Conservation (phyloP, 2,888 invertebrate genomes). For the Oligia strigilis region DNA sequence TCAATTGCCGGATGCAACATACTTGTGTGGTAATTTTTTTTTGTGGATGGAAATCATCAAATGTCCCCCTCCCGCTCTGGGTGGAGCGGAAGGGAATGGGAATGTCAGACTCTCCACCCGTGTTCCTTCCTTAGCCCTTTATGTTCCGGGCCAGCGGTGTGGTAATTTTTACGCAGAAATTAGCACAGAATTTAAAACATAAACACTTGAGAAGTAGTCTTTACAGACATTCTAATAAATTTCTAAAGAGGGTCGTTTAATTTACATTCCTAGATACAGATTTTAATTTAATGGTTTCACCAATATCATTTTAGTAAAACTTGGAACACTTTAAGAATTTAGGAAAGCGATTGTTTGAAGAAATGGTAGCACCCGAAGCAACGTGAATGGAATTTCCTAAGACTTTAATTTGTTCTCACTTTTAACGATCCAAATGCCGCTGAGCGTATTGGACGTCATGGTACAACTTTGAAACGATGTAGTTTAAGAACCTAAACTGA, state of each 20-base stretch:
- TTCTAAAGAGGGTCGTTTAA: conserved; percentile 7
- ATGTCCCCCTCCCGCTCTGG: too few species aligned
- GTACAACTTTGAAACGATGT: too few species aligned
- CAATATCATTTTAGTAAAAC: conserved; percentile 43
- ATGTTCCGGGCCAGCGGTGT: too few species aligned
- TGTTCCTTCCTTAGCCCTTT: too few species aligned
- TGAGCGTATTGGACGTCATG: too few species aligned
- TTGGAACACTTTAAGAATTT: conserved; percentile 22
- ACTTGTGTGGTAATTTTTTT: too few species aligned
- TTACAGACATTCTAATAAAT: neutral
- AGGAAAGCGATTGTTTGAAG: conserved; percentile 31
- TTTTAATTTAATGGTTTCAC: conserved; percentile 32
- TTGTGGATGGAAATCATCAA: too few species aligned
- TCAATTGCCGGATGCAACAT: too few species aligned
- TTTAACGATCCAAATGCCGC: too few species aligned
- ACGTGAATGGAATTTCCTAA: conserved; percentile 31
- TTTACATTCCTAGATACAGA: conserved; percentile 33
- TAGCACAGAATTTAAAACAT: neutral
- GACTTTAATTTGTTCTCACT: conserved; percentile 24
- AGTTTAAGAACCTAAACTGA: too few species aligned
- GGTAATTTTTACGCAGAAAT: neutral
- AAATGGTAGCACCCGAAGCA: conserved; percentile 16
- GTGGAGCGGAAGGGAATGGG: too few species aligned
- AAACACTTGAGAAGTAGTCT: neutral
- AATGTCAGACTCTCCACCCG: too few species aligned